Evolutionary conservation across 2,113 vertebrate species (phyloP).

Genomic region (Phalacrocorax carbo): DNA sequence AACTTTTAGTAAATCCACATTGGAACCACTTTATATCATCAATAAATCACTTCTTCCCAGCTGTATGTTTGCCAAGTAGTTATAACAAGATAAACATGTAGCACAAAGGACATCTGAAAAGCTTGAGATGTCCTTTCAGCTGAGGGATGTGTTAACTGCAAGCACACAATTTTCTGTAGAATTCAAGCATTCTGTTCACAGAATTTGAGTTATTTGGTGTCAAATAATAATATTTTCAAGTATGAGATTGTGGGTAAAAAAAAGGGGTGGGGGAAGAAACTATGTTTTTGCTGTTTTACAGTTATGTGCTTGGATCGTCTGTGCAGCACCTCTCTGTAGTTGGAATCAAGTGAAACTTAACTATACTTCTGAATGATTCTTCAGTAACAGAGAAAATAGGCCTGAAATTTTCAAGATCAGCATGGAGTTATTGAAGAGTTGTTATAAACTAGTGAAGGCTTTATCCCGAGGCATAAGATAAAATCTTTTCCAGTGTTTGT

Average conservation of each 20-base stretch:
- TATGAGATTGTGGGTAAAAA: not conserved
- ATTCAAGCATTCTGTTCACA: not conserved
- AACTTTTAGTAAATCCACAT: conserved; percentile 12
- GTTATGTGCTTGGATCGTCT: not conserved
- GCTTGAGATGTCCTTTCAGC: not conserved
- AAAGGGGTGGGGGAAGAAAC: not conserved
- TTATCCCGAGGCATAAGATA: not conserved
- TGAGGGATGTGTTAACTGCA: not conserved
- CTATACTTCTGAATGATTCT: not conserved
- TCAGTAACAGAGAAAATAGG: not conserved
- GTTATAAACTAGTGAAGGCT: not conserved
- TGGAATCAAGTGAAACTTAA: not conserved
- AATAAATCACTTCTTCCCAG: not conserved
- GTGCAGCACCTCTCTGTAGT: not conserved
- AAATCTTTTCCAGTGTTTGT: not conserved
- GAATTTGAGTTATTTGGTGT: not conserved
- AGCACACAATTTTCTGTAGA: not conserved
- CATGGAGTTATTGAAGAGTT: not conserved
- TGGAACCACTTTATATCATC: not conserved
- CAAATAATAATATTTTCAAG: not conserved
- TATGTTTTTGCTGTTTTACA: not conserved
- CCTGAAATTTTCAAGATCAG: not conserved
- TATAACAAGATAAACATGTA: not conserved
- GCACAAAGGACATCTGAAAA: not conserved
- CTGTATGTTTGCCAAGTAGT: not conserved